A percentile compares a stretch with the other conserved stretches of the same genome.
Evolutionary conservation across 1,140 invertebrate species (phyloP).

Genomic region (Tribolium madens): DNA sequence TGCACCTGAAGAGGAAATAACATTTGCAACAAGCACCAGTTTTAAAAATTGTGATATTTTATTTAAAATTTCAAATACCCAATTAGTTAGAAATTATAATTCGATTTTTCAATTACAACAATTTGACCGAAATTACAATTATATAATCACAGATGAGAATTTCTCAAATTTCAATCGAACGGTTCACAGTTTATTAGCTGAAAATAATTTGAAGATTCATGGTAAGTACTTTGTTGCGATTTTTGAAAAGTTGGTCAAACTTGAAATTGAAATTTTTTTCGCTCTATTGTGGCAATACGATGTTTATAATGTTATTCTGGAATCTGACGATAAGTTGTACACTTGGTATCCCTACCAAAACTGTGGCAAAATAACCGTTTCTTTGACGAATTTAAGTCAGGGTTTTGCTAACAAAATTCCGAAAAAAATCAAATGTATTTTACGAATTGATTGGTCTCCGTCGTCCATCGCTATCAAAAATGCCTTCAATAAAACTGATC

Average conservation of each 20-base stretch:
- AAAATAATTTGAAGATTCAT: not conserved
- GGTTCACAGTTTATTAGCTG: not conserved
- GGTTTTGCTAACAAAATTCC: conserved; percentile 15
- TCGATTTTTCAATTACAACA: not conserved
- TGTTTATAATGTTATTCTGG: not conserved
- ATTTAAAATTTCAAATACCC: not conserved
- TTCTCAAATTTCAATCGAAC: not conserved
- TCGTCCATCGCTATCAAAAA: not conserved
- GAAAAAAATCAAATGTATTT: conserved; percentile 12
- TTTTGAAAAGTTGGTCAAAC: not conserved
- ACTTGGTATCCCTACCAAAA: not conserved
- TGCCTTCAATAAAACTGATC: not conserved
- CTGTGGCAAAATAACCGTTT: not conserved
- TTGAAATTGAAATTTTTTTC: not conserved
- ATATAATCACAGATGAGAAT: not conserved
- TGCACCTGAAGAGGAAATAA: not conserved
- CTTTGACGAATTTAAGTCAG: not conserved
- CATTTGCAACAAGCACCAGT: not conserved
- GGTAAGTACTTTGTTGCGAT: not conserved
- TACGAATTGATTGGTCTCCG: not conserved
- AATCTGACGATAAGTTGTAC: not conserved
- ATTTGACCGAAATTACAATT: not conserved
- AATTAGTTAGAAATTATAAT: not conserved
- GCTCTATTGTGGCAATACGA: not conserved
- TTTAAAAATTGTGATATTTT: not conserved